phyloP scores from a whole-genome alignment of 2,888 invertebrate species.

The Adelognathus sp. region DNA sequence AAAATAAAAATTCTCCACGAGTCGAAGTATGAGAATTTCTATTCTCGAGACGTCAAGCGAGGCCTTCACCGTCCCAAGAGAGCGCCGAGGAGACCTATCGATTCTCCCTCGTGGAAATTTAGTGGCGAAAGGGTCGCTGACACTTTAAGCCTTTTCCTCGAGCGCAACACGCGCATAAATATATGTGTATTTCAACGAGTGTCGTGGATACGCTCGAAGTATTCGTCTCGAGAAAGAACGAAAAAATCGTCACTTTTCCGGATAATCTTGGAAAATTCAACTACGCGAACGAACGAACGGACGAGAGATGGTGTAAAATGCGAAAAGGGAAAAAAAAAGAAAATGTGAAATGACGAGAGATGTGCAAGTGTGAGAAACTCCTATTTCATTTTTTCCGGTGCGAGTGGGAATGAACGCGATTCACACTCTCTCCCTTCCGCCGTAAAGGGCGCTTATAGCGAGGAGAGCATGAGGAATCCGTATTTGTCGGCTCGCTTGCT shows the following conservation, averaged over 20 bases:
- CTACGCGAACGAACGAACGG: background rate
- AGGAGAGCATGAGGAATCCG: conserved; percentile 67
- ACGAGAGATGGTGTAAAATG: conserved; percentile 4
- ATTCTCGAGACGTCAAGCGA: conserved; percentile 38
- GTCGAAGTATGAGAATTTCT: conserved; percentile 21
- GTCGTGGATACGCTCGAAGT: background rate
- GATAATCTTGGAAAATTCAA: conserved; percentile 21
- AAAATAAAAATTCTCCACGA: conserved; percentile 19
- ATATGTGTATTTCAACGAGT: conserved; percentile 1
- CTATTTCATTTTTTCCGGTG: background rate
- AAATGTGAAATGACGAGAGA: background rate
- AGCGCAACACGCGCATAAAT: conserved; percentile 11
- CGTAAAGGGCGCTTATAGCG: conserved; percentile 23
- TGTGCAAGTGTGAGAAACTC: background rate
- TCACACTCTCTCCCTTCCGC: background rate
- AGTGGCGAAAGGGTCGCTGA: conserved; percentile 41
- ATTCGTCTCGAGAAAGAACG: background rate
- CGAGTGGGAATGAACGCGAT: conserved; percentile 6
- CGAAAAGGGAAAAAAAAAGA: conserved; percentile 1
- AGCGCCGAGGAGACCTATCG: conserved; percentile 15
- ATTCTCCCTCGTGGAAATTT: conserved; percentile 43
- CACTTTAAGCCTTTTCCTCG: conserved; percentile 33
- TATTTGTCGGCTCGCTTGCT: conserved; percentile 75
- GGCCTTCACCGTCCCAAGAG: background rate
- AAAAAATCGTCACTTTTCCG: conserved; percentile 19